Base-by-base conservation (phyloP, 2,797 vertebrate genomes). In the Pelodytes ibericus region DNA sequence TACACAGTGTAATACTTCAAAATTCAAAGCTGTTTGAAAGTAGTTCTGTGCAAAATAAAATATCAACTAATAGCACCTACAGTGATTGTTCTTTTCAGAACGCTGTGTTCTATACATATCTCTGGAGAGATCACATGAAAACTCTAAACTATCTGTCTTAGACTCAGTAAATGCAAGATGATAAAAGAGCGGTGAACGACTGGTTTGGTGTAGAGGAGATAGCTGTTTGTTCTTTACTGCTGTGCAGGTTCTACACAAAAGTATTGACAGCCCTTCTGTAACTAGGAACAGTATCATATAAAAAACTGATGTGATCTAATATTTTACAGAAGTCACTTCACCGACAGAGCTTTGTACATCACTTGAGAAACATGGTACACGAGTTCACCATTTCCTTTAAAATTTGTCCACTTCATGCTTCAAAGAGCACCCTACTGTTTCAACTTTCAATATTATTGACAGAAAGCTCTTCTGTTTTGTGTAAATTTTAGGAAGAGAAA, bases 391-490 rank as follows among this genome's bases (percentile, higher is more conserved):
- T 67, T 67, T 47, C 70, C 62, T 72, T 72, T 78, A 67, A 29
- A 72, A 72, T 78, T 63, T 63, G 69, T 72, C 56, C 53, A 72
- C 62, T 72, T 72, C 53, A 67, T 61, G 70, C 69, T 72, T 78
- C 56, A 78, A 72, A 72, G 44, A 67, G 65, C 39, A 67, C 66
- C 63, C 64, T 73, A 44, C 47, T 24, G 70, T 56, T 57, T 56
- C 44, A 68, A 31, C 71, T 51, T 73, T 79, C 71, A 67, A 53
- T 67, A 44, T 67, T 61, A 61, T 67, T 72, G 70, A 72, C 56
- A 56, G 70, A 72, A 61, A 68, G 31, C 25, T 30, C 25, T 36
- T 68, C 41, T 62, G 57, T 49, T 60, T 65, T 53, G 56, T 47
- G 51, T 16, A 59, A 59, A 71, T 51, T 39, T 60, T 70, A 20